Percentiles rank a stretch among this genome's conserved stretches.
These are phyloP conservation scores for Fragum sueziense DNA, from an alignment of 2,888 invertebrate genomes.

Conservation along the genomic window DNA sequence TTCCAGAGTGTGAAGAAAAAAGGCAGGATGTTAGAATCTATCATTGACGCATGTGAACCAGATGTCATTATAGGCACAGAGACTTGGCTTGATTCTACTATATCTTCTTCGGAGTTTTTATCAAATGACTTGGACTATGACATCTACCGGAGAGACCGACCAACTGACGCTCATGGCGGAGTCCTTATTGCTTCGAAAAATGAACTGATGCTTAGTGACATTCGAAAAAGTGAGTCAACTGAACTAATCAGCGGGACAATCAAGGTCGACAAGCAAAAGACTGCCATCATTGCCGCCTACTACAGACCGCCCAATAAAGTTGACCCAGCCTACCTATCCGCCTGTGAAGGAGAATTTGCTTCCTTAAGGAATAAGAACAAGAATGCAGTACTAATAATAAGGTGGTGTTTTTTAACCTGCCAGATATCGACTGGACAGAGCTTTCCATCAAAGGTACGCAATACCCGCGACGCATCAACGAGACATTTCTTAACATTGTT, in stretches of 20 bases:
- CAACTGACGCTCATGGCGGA: neutral
- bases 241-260: neutral
- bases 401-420: too few relatives aligned
- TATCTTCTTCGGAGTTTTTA: neutral
- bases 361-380: neutral
- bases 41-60: constrained; percentile 21
- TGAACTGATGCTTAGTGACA: neutral
- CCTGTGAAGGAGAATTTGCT: neutral
- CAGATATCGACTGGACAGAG: too few relatives aligned
- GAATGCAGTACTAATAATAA: neutral
- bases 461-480: neutral
- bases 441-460: neutral
- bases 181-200: neutral
- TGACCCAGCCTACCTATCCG: neutral
- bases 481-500: neutral
- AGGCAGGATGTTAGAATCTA: constrained; percentile 15
- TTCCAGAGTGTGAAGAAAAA: constrained; percentile 31
- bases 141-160: neutral
- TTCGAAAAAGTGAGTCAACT: neutral
- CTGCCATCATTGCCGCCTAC: neutral
- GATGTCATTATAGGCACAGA: constrained; percentile 16
- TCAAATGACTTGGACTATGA: neutral
- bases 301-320: neutral
- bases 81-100: neutral
- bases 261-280: neutral